Conservation (phyloP, 2,888 invertebrate species). For the Eupithecia insigniata region DNA sequence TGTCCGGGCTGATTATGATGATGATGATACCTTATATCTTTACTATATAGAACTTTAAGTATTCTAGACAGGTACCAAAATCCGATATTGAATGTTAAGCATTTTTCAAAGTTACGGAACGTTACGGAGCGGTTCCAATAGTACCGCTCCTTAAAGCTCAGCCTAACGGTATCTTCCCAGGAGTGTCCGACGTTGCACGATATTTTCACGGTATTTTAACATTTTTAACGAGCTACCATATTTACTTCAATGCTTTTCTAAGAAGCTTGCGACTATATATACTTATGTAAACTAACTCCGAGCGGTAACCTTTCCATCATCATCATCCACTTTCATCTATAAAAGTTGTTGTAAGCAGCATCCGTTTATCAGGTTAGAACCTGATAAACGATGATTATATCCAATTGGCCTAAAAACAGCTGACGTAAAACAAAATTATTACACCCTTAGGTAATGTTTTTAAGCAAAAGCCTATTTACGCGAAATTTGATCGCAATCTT, state of each 20-base stretch:
- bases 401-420: not conserved
- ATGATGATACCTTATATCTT: too few species aligned
- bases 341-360: too few species aligned
- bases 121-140: too few species aligned
- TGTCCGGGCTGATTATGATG: too few species aligned
- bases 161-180: constrained; percentile 59
- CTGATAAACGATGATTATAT: too few species aligned
- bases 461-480: too few species aligned
- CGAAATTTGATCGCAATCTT: too few species aligned
- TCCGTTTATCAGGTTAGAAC: too few species aligned
- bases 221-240: constrained; percentile 81
- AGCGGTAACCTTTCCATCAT: not conserved
- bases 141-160: constrained; percentile 53
- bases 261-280: constrained; percentile 56
- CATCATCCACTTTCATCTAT: too few species aligned
- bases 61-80: too few species aligned
- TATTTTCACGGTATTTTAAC: constrained; percentile 83
- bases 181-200: constrained; percentile 76
- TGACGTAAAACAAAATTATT: not conserved
- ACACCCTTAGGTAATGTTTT: too few species aligned
- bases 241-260: constrained; percentile 74
- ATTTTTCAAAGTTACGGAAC: not conserved
- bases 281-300: not conserved
- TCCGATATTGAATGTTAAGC: not conserved
- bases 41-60: too few species aligned